Evolutionary conservation across 2,797 vertebrate genomes (phyloP).

Genomic region (Oreochromis grahami): DNA sequence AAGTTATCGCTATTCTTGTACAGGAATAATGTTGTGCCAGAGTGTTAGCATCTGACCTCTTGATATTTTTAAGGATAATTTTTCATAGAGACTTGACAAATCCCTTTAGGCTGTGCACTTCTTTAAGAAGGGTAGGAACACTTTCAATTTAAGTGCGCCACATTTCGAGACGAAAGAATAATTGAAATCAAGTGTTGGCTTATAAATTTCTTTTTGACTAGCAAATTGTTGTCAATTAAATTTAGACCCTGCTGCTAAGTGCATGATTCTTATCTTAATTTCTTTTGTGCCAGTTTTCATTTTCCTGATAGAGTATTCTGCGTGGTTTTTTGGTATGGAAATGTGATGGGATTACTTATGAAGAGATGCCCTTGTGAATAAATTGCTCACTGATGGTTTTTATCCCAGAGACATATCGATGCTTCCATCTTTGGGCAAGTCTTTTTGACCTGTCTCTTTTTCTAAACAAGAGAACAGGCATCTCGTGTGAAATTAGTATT

Average conservation of each 20-base stretch:
- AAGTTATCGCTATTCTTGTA: constrained; percentile 27
- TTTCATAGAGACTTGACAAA: constrained; percentile 25
- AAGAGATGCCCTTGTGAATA: constrained; percentile 42
- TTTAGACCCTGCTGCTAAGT: background rate
- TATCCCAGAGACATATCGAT: constrained; percentile 12
- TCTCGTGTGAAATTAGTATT: background rate
- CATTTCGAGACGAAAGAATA: background rate
- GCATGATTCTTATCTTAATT: constrained; percentile 8
- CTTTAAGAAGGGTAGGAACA: background rate
- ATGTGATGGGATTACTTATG: constrained; percentile 54
- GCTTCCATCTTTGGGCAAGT: background rate
- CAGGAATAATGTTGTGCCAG: constrained; percentile 27
- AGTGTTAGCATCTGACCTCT: constrained; percentile 22
- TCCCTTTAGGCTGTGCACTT: background rate
- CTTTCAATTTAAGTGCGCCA: background rate
- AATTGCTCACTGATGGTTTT: constrained; percentile 24
- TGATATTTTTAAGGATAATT: constrained; percentile 38
- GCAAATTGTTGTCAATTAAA: constrained; percentile 8
- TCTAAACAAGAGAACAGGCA: constrained; percentile 1
- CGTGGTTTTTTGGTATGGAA: constrained; percentile 17
- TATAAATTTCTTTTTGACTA: background rate
- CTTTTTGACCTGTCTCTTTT: constrained; percentile 21
- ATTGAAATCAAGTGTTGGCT: background rate
- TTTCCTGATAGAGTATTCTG: background rate
- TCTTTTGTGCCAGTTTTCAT: background rate